Conservation (phyloP, 2,797 vertebrate species). For the Moxostoma hubbsi region DNA sequence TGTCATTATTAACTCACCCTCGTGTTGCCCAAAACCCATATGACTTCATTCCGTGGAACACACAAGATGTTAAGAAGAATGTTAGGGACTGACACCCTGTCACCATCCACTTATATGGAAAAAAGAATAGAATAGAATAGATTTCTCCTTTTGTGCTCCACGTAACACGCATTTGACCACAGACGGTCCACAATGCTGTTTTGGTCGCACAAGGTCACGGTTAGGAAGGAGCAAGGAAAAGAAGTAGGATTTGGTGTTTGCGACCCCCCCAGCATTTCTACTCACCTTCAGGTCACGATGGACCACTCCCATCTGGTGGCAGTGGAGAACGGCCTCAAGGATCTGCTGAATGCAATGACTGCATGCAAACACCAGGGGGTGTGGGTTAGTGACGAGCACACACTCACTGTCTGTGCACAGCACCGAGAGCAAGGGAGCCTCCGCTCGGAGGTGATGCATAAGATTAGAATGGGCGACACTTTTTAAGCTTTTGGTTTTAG, state of each 20-base stretch:
- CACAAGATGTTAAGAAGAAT: no score
- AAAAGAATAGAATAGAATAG: no score
- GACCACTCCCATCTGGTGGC: constrained; percentile 98
- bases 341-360: constrained; percentile 84
- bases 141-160: no score
- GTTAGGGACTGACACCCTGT: no score
- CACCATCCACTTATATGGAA: no score
- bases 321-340: constrained; percentile 90
- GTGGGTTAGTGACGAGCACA: constrained; percentile 88
- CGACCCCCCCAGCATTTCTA: constrained; percentile 65
- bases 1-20: no score
- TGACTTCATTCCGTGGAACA: no score
- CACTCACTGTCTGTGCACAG: constrained; percentile 79
- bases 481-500: neutral
- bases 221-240: neutral
- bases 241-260: constrained; percentile 35
- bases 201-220: no score
- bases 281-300: constrained; percentile 98
- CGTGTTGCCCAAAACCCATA: no score
- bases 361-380: constrained; percentile 95
- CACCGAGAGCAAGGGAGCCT: constrained; percentile 72
- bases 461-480: neutral
- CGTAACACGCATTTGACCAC: no score
- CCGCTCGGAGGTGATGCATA: neutral
- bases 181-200: no score